phyloP scores from a whole-genome alignment of 2,113 vertebrate species.

The Hipposideros armiger region DNA sequence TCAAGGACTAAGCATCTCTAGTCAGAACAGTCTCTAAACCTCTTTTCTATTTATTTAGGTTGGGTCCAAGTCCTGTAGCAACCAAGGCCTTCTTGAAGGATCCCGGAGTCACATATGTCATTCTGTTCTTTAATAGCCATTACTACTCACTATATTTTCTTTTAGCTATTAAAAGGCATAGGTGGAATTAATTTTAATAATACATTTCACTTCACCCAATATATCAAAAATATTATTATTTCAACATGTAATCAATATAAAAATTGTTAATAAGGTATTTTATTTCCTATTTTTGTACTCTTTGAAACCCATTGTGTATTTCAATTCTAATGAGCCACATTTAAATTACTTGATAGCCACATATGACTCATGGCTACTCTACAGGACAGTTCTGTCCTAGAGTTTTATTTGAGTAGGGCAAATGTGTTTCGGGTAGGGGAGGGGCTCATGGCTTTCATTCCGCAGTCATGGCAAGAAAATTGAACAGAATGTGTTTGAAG shows the following conservation, averaged over 20 bases:
- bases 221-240: background rate
- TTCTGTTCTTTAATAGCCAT: background rate
- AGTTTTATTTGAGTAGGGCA: background rate
- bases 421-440: background rate
- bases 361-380: background rate
- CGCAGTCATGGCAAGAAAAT: background rate
- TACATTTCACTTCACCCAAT: background rate
- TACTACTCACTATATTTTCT: background rate
- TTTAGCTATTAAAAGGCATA: background rate
- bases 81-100: background rate
- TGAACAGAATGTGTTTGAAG: background rate
- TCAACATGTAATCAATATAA: background rate
- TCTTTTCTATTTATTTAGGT: conserved; percentile 28
- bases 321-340: background rate
- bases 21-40: background rate
- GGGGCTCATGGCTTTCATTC: background rate
- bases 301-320: background rate
- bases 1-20: conserved; percentile 43
- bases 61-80: background rate
- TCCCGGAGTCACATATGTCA: background rate
- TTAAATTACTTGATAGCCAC: background rate
- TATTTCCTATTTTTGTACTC: background rate
- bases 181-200: background rate
- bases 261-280: background rate
- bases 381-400: accelerated